Evolutionary conservation across 30 jellyfish, hydroid and myxozoan genomes (phyloP), one percentile per base, ranked within the genome.

Genomic region (Aurelia sp.): DNA sequence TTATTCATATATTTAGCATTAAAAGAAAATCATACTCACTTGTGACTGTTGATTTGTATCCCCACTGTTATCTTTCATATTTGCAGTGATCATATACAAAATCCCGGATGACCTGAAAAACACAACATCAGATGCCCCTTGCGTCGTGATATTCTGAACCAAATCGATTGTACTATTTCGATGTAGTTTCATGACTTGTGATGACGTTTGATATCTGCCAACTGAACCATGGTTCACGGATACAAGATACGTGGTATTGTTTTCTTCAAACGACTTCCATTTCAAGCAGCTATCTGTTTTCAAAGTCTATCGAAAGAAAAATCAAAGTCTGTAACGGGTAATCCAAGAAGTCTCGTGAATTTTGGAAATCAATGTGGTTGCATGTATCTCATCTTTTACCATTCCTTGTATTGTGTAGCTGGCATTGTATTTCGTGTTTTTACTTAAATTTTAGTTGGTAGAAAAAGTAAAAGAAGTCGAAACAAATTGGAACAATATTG

Each of bases 131-230:
- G 89, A 16, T 2, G 85, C 96, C 4, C 96, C 96, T 70, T 66
- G 62, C 4, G 92, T 88, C 37, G 91, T 21, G 11, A 88, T 88
- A 35, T 79, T 71, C 35, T 88, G 96, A n/a, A 88, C 85, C 71
- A 80, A 44, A 4, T 72, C 84, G 15, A 79, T 37, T 0, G 86
- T 66, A 37, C n/a, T 82, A 44, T 78, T 79, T 21, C 76, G 74
- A 41, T 75, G 83, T 40, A 88, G 18, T 52, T 53, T 72, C 75
- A 75, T 33, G 58, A 88, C 59, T 47, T 78, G 90, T 27, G 96
- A 88, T 48, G 22, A 50, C 20, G 92, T 79, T 74, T 88, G 89
- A 40, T 31, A 80, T 44, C 90, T 59, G 11, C 90, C 90, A n/a
- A 20, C 60, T 30, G 88, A 9, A 12, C 96, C 96, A 72, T 79